phyloP scores from a whole-genome alignment of 1,140 invertebrate genomes.

The Drosophila kurseongensis region DNA sequence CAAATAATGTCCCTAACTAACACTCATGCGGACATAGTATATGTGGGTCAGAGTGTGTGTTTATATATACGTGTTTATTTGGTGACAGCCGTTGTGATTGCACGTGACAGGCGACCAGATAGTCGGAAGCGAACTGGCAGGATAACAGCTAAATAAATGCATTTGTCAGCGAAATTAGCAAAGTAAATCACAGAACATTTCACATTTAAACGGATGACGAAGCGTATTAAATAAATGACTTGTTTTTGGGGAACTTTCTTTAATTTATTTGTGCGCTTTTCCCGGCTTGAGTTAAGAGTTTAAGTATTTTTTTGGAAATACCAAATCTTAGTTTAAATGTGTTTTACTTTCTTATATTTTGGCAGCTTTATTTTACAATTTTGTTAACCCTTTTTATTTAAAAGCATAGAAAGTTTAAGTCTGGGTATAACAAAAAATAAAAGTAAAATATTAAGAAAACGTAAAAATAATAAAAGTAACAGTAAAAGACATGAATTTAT shows the following conservation, averaged over 20 bases:
- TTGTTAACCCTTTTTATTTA: no score
- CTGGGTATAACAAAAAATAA: no score
- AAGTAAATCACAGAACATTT: neutral
- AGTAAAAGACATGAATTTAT: no score
- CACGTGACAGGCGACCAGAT: constrained; percentile 46
- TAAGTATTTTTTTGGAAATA: no score
- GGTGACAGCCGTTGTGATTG: constrained; percentile 42
- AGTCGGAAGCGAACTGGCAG: constrained; percentile 18
- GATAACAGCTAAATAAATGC: constrained; percentile 10
- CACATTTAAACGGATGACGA: neutral
- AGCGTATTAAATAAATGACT: neutral
- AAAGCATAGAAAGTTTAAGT: no score
- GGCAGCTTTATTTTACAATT: no score
- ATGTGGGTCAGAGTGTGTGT: constrained; percentile 15
- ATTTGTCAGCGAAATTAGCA: constrained; percentile 31
- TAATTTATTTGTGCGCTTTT: no score
- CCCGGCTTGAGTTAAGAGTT: no score
- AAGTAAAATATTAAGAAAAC: no score
- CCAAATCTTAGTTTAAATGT: no score
- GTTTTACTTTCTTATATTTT: no score
- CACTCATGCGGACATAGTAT: constrained; percentile 3
- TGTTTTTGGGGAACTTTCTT: neutral
- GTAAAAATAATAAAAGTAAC: no score
- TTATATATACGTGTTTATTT: constrained; percentile 37
- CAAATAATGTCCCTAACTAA: constrained; percentile 53